These are phyloP conservation scores for Arenicola marina DNA, from an alignment of 2,888 invertebrate species.

Conservation along the genomic window DNA sequence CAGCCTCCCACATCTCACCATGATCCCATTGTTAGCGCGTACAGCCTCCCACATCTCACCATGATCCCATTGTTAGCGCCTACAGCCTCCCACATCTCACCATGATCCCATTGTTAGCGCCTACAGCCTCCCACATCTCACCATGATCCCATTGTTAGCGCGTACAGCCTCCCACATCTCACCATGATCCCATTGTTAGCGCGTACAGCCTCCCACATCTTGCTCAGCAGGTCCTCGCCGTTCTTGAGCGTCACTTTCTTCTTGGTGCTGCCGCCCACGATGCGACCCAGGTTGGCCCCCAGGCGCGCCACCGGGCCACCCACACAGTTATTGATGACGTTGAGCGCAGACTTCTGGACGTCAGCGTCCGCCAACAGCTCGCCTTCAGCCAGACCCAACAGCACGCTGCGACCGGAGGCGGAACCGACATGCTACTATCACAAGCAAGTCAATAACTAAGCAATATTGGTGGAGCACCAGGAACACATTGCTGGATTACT, in stretches of 20 bases:
- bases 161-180: slow-evolving; percentile 20
- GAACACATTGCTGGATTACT: too few species aligned
- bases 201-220: slow-evolving; percentile 92
- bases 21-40: slow-evolving; percentile 92
- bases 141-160: too few species aligned
- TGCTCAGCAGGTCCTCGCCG: slow-evolving; percentile 82
- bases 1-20: slow-evolving; percentile 70
- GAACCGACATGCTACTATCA: not conserved
- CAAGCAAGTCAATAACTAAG: too few species aligned
- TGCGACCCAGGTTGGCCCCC: slow-evolving; percentile 47
- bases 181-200: slow-evolving; percentile 97
- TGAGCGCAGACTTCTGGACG: slow-evolving; percentile 87
- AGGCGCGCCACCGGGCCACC: slow-evolving; percentile 81
- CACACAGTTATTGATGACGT: slow-evolving; percentile 90
- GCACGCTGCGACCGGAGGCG: slow-evolving; percentile 68
- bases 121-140: slow-evolving; percentile 91
- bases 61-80: slow-evolving; percentile 95
- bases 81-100: slow-evolving; percentile 92
- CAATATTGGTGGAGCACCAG: too few species aligned
- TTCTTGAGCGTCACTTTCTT: slow-evolving; percentile 47
- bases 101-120: slow-evolving; percentile 96
- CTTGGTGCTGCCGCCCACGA: slow-evolving; percentile 45
- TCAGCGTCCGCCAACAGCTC: slow-evolving; percentile 89
- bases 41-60: slow-evolving; percentile 94
- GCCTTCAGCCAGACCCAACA: slow-evolving; percentile 85